Base-by-base conservation (phyloP, 2,797 vertebrate genomes). In the Coregonus sp. region DNA sequence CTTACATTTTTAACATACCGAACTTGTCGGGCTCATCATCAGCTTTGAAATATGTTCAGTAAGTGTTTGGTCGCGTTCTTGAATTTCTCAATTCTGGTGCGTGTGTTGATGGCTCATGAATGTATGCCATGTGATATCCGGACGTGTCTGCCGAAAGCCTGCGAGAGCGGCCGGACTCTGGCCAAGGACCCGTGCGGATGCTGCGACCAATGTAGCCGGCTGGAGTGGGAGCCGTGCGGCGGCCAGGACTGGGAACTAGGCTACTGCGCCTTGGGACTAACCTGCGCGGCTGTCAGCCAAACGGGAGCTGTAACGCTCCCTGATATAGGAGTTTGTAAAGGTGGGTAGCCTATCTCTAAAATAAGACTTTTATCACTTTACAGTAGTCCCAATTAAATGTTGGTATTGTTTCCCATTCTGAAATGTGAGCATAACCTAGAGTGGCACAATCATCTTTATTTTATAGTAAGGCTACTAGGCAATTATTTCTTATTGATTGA, bases 181-280 rank as follows among this genome's bases (percentile, higher is more conserved):
- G 91, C 89, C 69, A 83, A 82, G 79, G 94, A 95, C 78, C 93
- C 94, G 3, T 95, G 95, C 89, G 93, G 94, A 80, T 95, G 95
- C 89, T 95, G 95, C 47, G 91, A 91, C 67, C 92, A 87, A 75
- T 95, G 95, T 67, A 47, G 92, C 72, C 90, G 92, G 74, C 86
- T 94, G 80, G 91, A 95, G 84, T 90, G 92, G 91, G 95, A 95
- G 84, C 82, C 89, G 29, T 96, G 95, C 83, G 95, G 93, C 18
- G 95, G 94, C 0, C 80, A 66, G 76, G 92, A 94, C 91, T 95
- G 94, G 94, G 63, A 80, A 67, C 85, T 90, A 78, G 95, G 95
- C 70, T 94, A 92, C 89, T 96, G 95, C 85, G 91, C 91, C 2
- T 82, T 92, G 80, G 95, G 95, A 70, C 91, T 96, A 87, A 93